Base-by-base conservation (phyloP, 2,113 vertebrate species). In the Apistogramma diplotaenia region DNA sequence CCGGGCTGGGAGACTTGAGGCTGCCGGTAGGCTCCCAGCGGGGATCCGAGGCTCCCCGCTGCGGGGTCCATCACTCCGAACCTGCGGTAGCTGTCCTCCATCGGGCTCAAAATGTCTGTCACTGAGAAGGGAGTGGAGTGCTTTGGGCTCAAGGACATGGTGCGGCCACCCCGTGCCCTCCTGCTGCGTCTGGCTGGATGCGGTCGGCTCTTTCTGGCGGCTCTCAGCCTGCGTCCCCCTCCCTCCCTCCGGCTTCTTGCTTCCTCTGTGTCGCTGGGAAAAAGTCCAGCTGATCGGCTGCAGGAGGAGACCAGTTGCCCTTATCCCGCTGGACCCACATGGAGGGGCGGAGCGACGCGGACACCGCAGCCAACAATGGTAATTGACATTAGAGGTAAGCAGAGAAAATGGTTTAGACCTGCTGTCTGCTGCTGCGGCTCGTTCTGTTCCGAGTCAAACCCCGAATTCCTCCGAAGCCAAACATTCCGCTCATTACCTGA, bases 41-140 rank as follows among this genome's bases (percentile, higher is more conserved):
- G 93, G 88, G 94, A 79, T 58, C 94, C 94, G 49, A 96, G 90
- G 79, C 88, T 92, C 76, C 95, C 94, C 82, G 90, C 87, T 19
- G 89, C 56, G 88, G 71, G 73, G 65, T 96, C 97, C 86, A 93
- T 89, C 40, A 92, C 93, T 79, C 96, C 94, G 84, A 97, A 97
- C 94, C 97, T 96, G 94, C 96, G 96, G 94, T 96, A 98, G 88
- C 89, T 96, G 93, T 98, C 97, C 92, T 98, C 97, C 94, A 97
- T 96, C 67, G 97, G 97, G 93, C 96, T 97, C 90, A 98, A 91
- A 85, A 98, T 97, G 93, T 98, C 97, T 81, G 93, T 95, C 85
- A 98, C 97, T 85, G 97, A 98, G 95, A 98, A 99, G 92, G 96
- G 97, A 81, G 97, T 98, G 95, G 97, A 97, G 94, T 96, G 96